Percentiles rank a stretch among this genome's conserved stretches.
phyloP scores from a whole-genome alignment of 2,113 vertebrate species.

The Peromyscus maniculatus region DNA sequence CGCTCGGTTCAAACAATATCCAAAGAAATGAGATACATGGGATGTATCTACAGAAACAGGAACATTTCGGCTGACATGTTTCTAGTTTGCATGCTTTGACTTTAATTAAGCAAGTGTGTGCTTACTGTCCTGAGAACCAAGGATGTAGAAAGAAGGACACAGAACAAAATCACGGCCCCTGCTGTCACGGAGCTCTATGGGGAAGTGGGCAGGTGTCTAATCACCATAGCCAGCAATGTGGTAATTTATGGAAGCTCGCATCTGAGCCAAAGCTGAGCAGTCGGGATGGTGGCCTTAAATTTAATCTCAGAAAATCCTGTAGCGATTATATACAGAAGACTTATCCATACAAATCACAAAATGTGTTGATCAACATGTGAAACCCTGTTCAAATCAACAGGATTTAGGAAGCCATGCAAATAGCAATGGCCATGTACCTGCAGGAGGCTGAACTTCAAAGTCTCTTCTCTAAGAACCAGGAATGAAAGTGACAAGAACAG shows the following conservation, averaged over 20 bases:
- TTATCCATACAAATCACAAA: conserved; percentile 40
- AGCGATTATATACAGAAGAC: conserved; percentile 16
- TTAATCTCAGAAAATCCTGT: conserved; percentile 12
- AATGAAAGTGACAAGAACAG: background rate
- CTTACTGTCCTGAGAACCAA: conserved; percentile 19
- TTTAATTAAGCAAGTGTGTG: conserved; percentile 17
- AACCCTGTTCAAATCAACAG: conserved; percentile 39
- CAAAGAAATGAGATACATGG: conserved; percentile 36
- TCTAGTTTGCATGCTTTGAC: conserved; percentile 38
- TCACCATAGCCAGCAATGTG: background rate
- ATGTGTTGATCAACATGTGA: background rate
- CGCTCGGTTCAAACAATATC: conserved; percentile 56
- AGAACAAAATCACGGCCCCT: background rate
- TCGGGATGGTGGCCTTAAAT: background rate
- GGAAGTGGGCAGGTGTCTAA: background rate
- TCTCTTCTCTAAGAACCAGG: conserved; percentile 2
- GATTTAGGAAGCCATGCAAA: background rate
- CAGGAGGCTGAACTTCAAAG: conserved; percentile 19
- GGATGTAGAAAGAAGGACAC: background rate
- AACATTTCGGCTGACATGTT: background rate
- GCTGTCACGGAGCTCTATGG: background rate
- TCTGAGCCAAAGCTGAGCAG: background rate
- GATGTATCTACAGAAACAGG: conserved; percentile 38
- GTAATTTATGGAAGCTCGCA: background rate
- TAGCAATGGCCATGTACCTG: background rate